A percentile compares a stretch with the other conserved stretches of the same genome.
Conservation (phyloP, 2,797 vertebrate species). For the Enteromius trimaculatus region DNA sequence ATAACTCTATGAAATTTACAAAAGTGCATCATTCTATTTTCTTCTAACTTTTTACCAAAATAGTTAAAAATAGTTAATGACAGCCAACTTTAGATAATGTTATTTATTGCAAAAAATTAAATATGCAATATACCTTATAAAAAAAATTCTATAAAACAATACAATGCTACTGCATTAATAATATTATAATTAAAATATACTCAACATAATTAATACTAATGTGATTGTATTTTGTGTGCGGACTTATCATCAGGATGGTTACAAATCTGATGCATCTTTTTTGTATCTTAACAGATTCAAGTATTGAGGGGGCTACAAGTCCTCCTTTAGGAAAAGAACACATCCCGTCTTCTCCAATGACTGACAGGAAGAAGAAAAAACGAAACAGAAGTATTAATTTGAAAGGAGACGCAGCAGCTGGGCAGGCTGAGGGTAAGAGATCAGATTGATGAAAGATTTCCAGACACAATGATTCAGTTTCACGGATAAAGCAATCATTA, state of each 20-base stretch:
- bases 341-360: conserved; percentile 86
- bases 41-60: no score
- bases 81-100: not conserved
- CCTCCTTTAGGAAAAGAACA: conserved; percentile 81
- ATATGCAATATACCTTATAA: not conserved
- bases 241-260: not conserved
- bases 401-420: conserved; percentile 87
- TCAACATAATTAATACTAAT: not conserved
- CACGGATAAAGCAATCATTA: not conserved
- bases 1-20: not conserved
- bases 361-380: conserved; percentile 91
- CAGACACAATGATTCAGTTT: not conserved
- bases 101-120: not conserved
- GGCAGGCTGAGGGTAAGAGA: conserved; percentile 91
- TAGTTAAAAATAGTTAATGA: not conserved
- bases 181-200: not conserved
- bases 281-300: conserved; percentile 59
- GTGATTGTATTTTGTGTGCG: not conserved
- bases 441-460: not conserved
- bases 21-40: not conserved
- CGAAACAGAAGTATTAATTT: conserved; percentile 93
- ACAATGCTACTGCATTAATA: not conserved
- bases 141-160: no score
- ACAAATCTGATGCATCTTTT: not conserved
- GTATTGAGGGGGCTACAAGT: conserved; percentile 78